A percentile compares a stretch with the other conserved stretches of the same genome.
phyloP scores from a whole-genome alignment of 2,113 vertebrate genomes.

The Petroica traversi region DNA sequence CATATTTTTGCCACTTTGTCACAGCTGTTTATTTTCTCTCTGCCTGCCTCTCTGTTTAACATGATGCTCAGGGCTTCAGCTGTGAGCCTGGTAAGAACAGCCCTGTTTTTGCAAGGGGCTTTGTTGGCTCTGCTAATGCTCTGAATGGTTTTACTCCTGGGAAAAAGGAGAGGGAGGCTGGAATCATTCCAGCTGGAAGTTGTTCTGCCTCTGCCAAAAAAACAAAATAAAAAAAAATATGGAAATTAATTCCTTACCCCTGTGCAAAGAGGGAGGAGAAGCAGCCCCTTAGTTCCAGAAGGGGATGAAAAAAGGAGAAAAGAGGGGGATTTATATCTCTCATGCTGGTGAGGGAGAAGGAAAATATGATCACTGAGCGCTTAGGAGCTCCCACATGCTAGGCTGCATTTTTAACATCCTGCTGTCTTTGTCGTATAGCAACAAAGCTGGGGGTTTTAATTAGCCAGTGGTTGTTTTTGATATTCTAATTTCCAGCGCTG shows the following conservation, averaged over 20 bases:
- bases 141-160: background rate
- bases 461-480: background rate
- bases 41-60: background rate
- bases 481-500: background rate
- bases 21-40: background rate
- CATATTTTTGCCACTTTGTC: background rate
- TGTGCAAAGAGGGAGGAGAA: background rate
- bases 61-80: background rate
- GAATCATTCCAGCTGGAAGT: constrained; percentile 11
- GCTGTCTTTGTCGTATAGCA: background rate
- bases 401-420: constrained; percentile 8
- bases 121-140: background rate
- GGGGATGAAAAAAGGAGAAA: background rate
- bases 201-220: background rate
- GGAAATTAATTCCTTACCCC: background rate
- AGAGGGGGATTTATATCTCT: background rate
- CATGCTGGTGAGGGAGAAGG: background rate
- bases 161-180: background rate
- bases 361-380: background rate
- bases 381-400: background rate
- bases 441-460: constrained; percentile 1
- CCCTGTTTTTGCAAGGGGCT: background rate
- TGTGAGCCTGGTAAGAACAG: background rate
- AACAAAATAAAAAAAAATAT: background rate
- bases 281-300: background rate